These are phyloP conservation scores for Calyptommatus sinebrachiatus DNA, from an alignment of 2,113 vertebrate species.

Conservation along the genomic window DNA sequence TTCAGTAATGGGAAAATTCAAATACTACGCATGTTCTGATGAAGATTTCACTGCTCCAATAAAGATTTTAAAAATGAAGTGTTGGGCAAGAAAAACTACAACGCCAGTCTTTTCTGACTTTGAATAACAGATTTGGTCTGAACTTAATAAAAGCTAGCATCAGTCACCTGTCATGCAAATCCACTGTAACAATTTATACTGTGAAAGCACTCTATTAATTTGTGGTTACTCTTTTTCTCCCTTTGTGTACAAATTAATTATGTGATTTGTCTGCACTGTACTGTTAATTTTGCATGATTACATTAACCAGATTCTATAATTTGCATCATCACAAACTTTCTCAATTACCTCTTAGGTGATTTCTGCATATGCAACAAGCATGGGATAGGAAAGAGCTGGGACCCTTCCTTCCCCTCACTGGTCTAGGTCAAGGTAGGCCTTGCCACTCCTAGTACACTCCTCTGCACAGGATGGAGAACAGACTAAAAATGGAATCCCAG, in stretches of 20 bases:
- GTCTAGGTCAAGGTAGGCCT: too few species aligned
- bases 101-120: not conserved
- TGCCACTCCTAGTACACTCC: too few species aligned
- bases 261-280: not conserved
- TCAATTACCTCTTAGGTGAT: too few species aligned
- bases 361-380: too few species aligned
- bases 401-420: too few species aligned
- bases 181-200: not conserved
- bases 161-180: not conserved
- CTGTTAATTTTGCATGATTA: not conserved
- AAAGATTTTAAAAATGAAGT: too few species aligned
- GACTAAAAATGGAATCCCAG: too few species aligned
- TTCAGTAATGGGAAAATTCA: not conserved
- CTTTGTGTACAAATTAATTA: not conserved
- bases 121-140: not conserved
- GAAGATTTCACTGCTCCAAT: not conserved
- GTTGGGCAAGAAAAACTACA: not conserved
- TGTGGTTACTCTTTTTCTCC: not conserved
- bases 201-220: not conserved
- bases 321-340: too few species aligned
- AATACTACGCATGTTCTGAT: not conserved
- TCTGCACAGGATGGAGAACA: too few species aligned
- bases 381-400: too few species aligned
- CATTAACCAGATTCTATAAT: too few species aligned
- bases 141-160: not conserved